These are phyloP conservation scores for Morpho achilles DNA, from an alignment of 2,888 invertebrate species.

Conservation along the genomic window DNA sequence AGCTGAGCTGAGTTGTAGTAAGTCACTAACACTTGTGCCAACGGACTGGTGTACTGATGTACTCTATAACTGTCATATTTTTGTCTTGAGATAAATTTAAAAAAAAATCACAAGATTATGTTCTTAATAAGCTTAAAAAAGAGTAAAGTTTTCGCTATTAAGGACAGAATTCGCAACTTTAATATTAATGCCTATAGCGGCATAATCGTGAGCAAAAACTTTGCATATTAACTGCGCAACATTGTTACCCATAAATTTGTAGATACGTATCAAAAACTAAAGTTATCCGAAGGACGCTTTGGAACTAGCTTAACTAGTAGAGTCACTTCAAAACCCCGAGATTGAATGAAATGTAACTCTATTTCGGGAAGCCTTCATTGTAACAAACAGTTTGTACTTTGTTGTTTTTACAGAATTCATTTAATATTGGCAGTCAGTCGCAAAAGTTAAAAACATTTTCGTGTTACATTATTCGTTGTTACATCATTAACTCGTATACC, in stretches of 20 bases:
- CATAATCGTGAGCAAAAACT: not conserved
- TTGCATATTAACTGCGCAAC: not conserved
- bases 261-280: not conserved
- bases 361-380: not conserved
- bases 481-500: too few species aligned
- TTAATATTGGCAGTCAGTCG: too few species aligned
- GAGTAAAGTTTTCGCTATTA: not conserved
- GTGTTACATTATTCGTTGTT: too few species aligned
- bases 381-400: not conserved
- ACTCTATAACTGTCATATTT: too few species aligned
- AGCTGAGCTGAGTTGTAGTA: too few species aligned
- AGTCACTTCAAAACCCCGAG: conserved; percentile 33
- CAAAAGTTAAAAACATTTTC: too few species aligned
- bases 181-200: not conserved
- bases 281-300: not conserved
- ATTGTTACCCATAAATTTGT: not conserved
- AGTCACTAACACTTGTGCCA: too few species aligned
- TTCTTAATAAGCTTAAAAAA: too few species aligned
- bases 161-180: not conserved
- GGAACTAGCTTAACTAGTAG: conserved; percentile 15
- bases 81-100: too few species aligned
- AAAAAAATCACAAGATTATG: too few species aligned
- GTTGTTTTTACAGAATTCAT: too few species aligned
- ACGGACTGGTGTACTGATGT: too few species aligned
- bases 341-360: conserved; percentile 26